phyloP scores from a whole-genome alignment of 2,113 vertebrate species.

The Xenotilapia leptura region DNA sequence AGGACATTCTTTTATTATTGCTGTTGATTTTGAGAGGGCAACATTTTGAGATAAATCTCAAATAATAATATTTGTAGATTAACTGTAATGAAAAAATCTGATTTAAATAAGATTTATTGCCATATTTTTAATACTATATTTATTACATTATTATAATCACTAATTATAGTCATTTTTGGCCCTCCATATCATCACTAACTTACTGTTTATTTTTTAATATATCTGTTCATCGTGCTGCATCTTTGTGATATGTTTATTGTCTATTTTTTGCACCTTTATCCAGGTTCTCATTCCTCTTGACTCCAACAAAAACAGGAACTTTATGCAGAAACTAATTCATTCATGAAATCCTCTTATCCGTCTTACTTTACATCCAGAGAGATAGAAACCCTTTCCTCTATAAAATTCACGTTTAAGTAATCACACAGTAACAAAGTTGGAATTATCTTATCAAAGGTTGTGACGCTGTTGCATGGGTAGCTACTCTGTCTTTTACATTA shows the following conservation, averaged over 20 bases:
- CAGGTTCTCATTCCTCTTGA: background rate
- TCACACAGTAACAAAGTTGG: background rate
- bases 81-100: background rate
- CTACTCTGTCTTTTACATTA: background rate
- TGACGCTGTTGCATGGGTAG: rapidly evolving
- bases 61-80: background rate
- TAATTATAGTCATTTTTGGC: background rate
- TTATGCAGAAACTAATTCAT: background rate
- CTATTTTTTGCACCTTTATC: background rate
- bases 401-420: background rate
- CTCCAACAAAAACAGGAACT: background rate
- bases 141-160: background rate
- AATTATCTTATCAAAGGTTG: background rate
- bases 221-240: background rate
- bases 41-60: background rate
- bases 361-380: background rate
- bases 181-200: rapidly evolving
- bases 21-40: background rate
- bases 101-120: background rate
- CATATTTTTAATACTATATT: background rate
- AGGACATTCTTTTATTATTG: background rate
- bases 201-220: background rate
- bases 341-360: background rate
- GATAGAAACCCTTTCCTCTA: rapidly evolving
- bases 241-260: background rate